Evolutionary conservation across 2,888 invertebrate species (phyloP), one percentile per base, ranked within the genome.

Genomic region (Muscina levida): DNA sequence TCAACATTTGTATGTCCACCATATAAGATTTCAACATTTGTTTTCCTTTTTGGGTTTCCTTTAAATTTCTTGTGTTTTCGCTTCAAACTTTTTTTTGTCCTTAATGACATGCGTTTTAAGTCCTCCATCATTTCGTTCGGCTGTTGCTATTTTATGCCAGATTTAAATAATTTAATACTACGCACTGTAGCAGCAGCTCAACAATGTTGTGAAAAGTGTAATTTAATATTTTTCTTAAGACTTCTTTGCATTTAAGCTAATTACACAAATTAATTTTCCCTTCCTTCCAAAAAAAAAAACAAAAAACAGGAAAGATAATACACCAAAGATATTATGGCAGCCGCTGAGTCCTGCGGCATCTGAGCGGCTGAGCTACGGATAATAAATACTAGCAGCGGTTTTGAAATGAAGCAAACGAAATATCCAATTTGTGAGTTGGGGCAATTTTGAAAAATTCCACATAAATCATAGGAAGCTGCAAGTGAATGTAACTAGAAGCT

Each of bases 81-180:
- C n/a, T n/a, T n/a, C n/a, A n/a, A n/a, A 31, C 3, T 31, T 31
- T 31, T 31, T 31, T 31, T 31, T n/a, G n/a, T n/a, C n/a, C n/a
- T n/a, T 31, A 31, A 31, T 31, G 31, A 5, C 8, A 31, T 31
- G 31, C 4, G 31, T 31, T n/a, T 31, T 31, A 31, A 31, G 31
- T 5, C 31, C 31, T 5, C 31, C 8, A 3, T 31, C 4, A 1
- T 51, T 31, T 31, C 31, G n/a, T 31, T 31, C 31, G 8, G 57
- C 48, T 17, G 57, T 37, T 57, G 39, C 39, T 51, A 31, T 39
- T 31, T 19, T 37, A 17, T 39, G 39, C 5, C 42, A 66, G 65
- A 70, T 71, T 66, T 17, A 74, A 71, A 70, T 74, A 53, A 57
- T 74, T 77, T 77, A 24, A 15, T 51, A 42, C 39, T 62, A 48